Evolutionary conservation across 1,140 invertebrate genomes (phyloP), one percentile per base, ranked within the genome.

Genomic region (Drosophila ohnishii): DNA sequence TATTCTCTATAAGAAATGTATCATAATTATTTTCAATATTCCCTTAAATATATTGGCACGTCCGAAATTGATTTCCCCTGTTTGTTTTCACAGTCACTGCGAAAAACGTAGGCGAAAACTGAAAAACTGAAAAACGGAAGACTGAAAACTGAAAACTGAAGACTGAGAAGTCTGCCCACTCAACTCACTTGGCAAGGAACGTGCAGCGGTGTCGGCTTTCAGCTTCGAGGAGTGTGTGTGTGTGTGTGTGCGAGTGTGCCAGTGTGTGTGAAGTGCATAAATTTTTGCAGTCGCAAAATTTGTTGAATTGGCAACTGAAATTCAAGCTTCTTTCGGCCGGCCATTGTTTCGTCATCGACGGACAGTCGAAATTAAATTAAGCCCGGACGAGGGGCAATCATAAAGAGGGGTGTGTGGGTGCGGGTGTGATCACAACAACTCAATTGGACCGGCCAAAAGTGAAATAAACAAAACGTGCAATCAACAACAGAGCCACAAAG

Each of bases 401-500:
- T 8, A 51, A 22, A 13, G 32, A 5, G 45, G 3, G 25, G 3
- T 2, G 5, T 5, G 47, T 19, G 30, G 30, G 47, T 19, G 69
- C 51, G 59, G 45, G 48, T 34, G 69, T 34, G 58, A 73, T 73
- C 61, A 69, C 37, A 72, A 71, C 64, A 71, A 59, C 64, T 72
- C 69, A 72, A 70, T 72, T 58, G 55, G 69, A 42, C 7, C 40
- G 47, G 51, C 81, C 69, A 75, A 75, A 72, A 78, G 62, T 78
- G 77, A 75, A 78, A 75, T 78, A 86, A 85, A 85, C 82, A 86
- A 86, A 86, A 86, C 82, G 82, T 86, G 82, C 76, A 69, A 75
- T 72, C 48, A 64, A 69, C 72, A 69, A 72, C 51, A 59, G 61
- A 82, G 57, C 51, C 53, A 47, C 35, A 50, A 48, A 13, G 35